Evolutionary conservation across 2,888 invertebrate genomes (phyloP), one percentile per base, ranked within the genome.

Genomic region (Orthosia cruda): DNA sequence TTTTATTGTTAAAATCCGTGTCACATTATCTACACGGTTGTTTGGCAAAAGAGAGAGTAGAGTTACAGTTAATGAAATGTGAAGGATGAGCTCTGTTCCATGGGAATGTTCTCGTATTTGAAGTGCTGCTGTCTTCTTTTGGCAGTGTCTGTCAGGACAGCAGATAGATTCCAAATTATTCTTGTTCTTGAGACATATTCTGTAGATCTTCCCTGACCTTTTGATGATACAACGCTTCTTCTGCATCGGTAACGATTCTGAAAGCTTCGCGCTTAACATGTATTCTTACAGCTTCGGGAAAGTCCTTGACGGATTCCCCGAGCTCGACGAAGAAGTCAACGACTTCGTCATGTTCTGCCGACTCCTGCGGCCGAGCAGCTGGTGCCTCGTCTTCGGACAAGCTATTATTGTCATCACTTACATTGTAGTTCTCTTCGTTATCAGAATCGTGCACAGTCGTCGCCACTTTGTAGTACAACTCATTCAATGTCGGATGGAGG

Each of bases 241-340:
- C 72, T 12, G 72, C 74, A 47, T 72, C 72, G 20, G 61, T 61
- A 18, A 72, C 72, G 7, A 72, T 72, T 52, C 49, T 72, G 20
- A 72, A 72, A 61, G 74, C 72, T 52, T 72, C 26, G 45, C 72
- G 72, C 72, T 72, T 72, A 4, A 74, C 62, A 47, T 62, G 52
- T 18, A 72, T 72, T 26, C 61, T 72, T 18, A 72, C 62, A 15
- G 26, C 72, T 61, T 72, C 72, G 18, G 72, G 75, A 12, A 72
- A 54, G 52, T 74, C 75, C 20, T 61, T 72, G 26, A 72, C 26
- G 18, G 72, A 32, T 32, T 72, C 61, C 15, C 47, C 75, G 20
- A 73, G 75, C 18, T 73, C 52, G 5, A 47, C 52, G 16, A 73
- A 73, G 63, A 73, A 73, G 32, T 75, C 62, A 9, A 75, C 32